Conservation (phyloP, 2,888 invertebrate species). For the Athalia rosae region DNA sequence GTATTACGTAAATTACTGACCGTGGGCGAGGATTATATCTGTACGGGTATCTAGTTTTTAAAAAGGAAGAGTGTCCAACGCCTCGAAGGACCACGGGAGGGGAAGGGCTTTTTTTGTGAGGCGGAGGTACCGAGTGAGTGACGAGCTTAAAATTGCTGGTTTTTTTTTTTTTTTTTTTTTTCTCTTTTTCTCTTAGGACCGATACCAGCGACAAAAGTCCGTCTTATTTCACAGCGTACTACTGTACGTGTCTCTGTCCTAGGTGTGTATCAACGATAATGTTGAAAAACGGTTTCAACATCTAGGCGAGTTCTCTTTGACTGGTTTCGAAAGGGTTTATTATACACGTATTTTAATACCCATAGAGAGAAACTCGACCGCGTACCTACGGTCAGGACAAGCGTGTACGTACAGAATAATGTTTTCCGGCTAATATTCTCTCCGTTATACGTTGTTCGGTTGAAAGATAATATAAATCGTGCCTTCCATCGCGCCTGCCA, state of each 20-base stretch:
- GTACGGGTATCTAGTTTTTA: conserved; percentile 11
- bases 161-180: too few species aligned
- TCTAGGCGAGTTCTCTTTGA: too few species aligned
- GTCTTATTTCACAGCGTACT: conserved; percentile 19
- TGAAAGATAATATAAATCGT: background rate
- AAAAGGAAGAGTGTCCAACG: conserved; percentile 6
- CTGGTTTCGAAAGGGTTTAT: too few species aligned
- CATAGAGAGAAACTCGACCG: too few species aligned
- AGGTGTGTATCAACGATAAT: conserved; percentile 3
- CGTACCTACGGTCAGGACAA: too few species aligned
- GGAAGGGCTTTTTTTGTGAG: conserved; percentile 20
- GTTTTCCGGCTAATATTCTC: too few species aligned
- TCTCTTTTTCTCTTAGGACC: conserved; percentile 20
- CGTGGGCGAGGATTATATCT: conserved; percentile 6
- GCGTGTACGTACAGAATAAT: too few species aligned
- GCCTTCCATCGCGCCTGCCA: conserved; percentile 10
- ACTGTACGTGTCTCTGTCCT: background rate
- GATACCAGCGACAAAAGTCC: conserved; percentile 34
- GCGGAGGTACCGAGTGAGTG: conserved; percentile 30
- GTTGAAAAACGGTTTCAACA: conserved; percentile 2
- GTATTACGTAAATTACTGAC: conserved; percentile 34
- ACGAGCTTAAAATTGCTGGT: conserved; percentile 36
- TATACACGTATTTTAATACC: too few species aligned
- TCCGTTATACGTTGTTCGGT: too few species aligned
- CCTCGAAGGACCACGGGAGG: conserved; percentile 25